Conservation (phyloP, 2,888 invertebrate genomes). For the Xanthorhoe designata region DNA sequence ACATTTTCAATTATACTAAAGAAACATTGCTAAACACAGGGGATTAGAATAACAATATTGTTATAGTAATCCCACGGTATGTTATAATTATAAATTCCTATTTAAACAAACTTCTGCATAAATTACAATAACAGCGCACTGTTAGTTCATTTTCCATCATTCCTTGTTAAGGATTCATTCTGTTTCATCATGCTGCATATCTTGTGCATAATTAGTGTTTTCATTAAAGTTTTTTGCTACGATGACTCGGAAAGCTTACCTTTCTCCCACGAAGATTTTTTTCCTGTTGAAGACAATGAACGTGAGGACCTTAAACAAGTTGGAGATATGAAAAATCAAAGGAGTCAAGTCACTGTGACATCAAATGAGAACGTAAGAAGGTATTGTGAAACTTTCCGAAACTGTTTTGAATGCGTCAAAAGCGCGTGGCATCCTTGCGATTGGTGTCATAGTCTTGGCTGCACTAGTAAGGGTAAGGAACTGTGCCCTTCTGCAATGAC, state of each 20-base stretch:
- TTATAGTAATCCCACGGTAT: conserved; percentile 18
- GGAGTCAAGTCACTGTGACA: background rate
- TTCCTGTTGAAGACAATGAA: background rate
- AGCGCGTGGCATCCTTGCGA: conserved; percentile 51
- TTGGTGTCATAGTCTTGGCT: conserved; percentile 64
- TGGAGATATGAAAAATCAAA: background rate
- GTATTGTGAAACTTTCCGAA: conserved; percentile 51
- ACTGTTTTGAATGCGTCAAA: conserved; percentile 55
- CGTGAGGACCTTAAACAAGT: background rate
- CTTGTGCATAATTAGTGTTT: background rate
- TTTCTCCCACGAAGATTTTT: conserved; percentile 7
- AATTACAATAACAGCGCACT: conserved; percentile 2
- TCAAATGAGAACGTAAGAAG: conserved; percentile 19
- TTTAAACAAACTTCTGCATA: conserved; percentile 11
- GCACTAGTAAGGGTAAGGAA: conserved; percentile 48
- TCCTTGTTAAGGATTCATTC: background rate
- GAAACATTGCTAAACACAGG: background rate
- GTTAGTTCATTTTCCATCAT: conserved; percentile 3
- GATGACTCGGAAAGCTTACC: background rate
- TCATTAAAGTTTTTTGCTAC: conserved; percentile 3
- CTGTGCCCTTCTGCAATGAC: conserved; percentile 45
- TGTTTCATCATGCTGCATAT: conserved; percentile 10
- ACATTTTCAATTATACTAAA: conserved; percentile 9
- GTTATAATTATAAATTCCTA: conserved; percentile 4
- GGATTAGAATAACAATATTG: conserved; percentile 19